Percentiles rank a stretch among this genome's conserved stretches.
phyloP scores from a whole-genome alignment of 2,113 vertebrate species.

The Burhinus oedicnemus region DNA sequence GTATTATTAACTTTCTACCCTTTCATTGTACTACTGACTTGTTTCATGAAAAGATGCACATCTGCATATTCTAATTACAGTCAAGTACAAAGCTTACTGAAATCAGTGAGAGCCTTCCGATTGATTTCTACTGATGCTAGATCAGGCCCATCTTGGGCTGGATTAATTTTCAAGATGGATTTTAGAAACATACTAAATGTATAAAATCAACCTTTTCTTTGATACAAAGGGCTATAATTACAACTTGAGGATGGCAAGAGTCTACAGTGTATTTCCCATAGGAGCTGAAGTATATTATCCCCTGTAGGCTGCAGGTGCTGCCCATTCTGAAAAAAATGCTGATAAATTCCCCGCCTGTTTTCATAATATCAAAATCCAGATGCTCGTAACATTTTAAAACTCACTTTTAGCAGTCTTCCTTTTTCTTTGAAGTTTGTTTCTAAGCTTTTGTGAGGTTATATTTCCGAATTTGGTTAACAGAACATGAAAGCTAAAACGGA shows the following conservation, averaged over 20 bases:
- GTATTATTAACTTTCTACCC: background rate
- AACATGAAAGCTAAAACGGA: background rate
- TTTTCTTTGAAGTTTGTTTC: slow-evolving; percentile 28
- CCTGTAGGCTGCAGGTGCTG: slow-evolving; percentile 2
- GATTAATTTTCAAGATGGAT: background rate
- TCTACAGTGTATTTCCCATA: background rate
- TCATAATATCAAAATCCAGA: background rate
- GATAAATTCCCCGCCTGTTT: background rate
- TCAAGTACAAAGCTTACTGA: background rate
- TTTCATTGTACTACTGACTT: background rate
- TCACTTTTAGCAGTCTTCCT: background rate
- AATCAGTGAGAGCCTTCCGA: background rate
- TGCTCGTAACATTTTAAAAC: background rate
- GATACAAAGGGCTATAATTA: background rate
- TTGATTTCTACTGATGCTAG: background rate
- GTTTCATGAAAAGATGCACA: background rate
- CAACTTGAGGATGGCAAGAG: background rate
- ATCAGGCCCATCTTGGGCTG: background rate
- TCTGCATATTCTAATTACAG: background rate
- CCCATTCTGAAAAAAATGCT: background rate
- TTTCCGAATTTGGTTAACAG: background rate
- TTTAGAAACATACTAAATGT: background rate
- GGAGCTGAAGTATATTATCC: background rate
- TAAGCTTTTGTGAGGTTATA: background rate
- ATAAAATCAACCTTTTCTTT: background rate